A percentile compares a stretch with the other conserved stretches of the same genome.
phyloP scores from a whole-genome alignment of 2,888 invertebrate genomes.

The Lamellibrachia columna region DNA sequence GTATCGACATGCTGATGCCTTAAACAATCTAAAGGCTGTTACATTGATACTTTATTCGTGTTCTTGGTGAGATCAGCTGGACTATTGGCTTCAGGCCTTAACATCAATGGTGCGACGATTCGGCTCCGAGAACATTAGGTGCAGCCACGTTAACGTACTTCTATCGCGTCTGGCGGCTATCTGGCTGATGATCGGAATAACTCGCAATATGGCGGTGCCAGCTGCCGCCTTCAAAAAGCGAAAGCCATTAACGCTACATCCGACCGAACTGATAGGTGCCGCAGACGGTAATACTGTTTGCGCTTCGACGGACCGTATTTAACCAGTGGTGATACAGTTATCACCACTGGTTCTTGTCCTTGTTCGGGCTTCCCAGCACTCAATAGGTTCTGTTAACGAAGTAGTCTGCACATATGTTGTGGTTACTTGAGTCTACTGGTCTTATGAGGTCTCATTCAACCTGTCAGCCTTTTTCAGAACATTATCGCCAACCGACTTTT shows the following conservation, averaged over 20 bases:
- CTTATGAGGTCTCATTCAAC: too few relatives aligned
- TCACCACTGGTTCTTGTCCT: background rate
- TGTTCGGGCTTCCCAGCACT: background rate
- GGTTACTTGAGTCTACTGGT: too few relatives aligned
- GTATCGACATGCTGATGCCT: background rate
- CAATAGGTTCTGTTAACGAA: background rate
- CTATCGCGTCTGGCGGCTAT: constrained; percentile 1
- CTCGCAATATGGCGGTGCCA: background rate
- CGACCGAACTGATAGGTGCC: background rate
- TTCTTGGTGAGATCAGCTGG: background rate
- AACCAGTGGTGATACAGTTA: background rate
- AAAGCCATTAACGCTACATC: background rate
- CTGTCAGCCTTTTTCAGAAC: too few relatives aligned
- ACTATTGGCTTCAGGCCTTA: background rate
- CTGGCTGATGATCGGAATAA: background rate
- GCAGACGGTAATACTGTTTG: background rate
- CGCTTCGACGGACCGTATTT: background rate
- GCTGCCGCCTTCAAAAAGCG: background rate
- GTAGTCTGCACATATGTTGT: background rate
- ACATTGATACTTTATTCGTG: background rate
- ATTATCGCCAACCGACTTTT: too few relatives aligned
- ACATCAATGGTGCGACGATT: background rate
- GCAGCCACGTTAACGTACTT: background rate
- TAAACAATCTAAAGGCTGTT: background rate
- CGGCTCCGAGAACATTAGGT: background rate